Evolutionary conservation across 2,113 vertebrate species (phyloP).

Genomic region (Zosterops pallidus): DNA sequence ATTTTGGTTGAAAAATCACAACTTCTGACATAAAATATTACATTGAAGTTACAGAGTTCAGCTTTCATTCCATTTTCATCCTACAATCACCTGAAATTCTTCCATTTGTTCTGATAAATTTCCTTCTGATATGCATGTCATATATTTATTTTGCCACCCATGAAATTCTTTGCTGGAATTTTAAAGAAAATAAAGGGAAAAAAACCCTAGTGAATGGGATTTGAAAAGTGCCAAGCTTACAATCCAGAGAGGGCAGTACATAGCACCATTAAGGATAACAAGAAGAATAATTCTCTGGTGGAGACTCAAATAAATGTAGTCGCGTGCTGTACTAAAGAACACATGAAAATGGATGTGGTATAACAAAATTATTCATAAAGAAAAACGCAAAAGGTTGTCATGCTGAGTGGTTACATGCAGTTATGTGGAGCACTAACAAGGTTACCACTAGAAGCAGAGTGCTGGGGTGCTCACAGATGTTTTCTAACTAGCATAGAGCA

Average conservation of each 20-base stretch:
- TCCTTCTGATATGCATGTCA: neutral
- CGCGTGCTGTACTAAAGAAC: slow-evolving; percentile 76
- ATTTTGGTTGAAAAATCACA: neutral
- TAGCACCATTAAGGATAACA: slow-evolving; percentile 74
- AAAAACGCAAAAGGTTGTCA: slow-evolving; percentile 76
- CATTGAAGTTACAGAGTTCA: neutral
- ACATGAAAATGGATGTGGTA: slow-evolving; percentile 79
- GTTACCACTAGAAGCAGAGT: slow-evolving; percentile 73
- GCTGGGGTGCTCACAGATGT: slow-evolving; percentile 68
- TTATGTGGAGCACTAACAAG: slow-evolving; percentile 77
- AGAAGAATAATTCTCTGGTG: slow-evolving; percentile 76
- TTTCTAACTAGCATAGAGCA: slow-evolving; percentile 68
- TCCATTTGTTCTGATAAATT: neutral
- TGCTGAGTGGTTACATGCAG: slow-evolving; percentile 79
- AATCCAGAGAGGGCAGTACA: slow-evolving; percentile 65
- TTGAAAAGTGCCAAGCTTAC: slow-evolving; percentile 62
- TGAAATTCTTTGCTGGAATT: slow-evolving; percentile 67
- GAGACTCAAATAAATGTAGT: slow-evolving; percentile 77
- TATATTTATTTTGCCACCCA: slow-evolving; percentile 50
- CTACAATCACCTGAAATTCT: neutral
- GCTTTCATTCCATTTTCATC: neutral
- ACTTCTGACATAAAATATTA: neutral
- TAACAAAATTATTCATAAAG: slow-evolving; percentile 87
- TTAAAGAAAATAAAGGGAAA: slow-evolving; percentile 39
- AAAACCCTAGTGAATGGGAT: slow-evolving; percentile 29